Base-by-base conservation (phyloP, 2,113 vertebrate species). In the Semnornis frantzii region DNA sequence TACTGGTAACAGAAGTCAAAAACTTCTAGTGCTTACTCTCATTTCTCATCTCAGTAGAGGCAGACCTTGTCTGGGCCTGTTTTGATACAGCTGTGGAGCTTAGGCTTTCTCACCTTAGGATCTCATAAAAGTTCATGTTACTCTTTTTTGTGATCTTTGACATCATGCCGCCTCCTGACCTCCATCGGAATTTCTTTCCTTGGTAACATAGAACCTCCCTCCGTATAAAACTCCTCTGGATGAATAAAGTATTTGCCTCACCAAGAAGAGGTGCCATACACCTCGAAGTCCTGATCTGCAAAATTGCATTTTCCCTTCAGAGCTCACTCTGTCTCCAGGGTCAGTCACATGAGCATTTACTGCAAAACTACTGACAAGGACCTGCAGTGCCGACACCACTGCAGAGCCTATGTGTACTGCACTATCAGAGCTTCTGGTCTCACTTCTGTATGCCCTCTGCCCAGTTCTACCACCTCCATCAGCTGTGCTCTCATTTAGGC, bases 281-380 rank as follows among this genome's bases (percentile, higher is more conserved):
- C 31, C 12, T 1, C 6, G 31, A 20, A 31, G 8, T 5, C 16
- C 11, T 3, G 30, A 55, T 30, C 4, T 64, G 27, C 46, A 82
- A 31, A 76, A 8, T 70, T 72, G 18, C n/a, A 33, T 39, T 12
- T 7, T 79, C 25, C 21, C 19, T 72, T 1, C 2, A 9, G 34
- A 82, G 10, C 10, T 72, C 3, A 1, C 19, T 28, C 18, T 65
- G 28, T 14, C 2, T 10, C 0, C 0, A 37, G 34, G 34, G 10
- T 75, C 31, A 62, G 74, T 17, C 2, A 1, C 21, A 58, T 31
- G 8, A 19, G 9, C 15, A 34, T 30, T 4, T 72, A 30, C 18
- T 85, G 12, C 20, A 54, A 31, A 20, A 16, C 19, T 62, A 14
- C 3, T 62, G 25, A 33, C 33, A 31, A 9, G 11, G 21, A 25